A percentile compares a stretch with the other conserved stretches of the same genome.
Evolutionary conservation across 2,888 invertebrate genomes (phyloP).

Genomic region (Thera obeliscata): DNA sequence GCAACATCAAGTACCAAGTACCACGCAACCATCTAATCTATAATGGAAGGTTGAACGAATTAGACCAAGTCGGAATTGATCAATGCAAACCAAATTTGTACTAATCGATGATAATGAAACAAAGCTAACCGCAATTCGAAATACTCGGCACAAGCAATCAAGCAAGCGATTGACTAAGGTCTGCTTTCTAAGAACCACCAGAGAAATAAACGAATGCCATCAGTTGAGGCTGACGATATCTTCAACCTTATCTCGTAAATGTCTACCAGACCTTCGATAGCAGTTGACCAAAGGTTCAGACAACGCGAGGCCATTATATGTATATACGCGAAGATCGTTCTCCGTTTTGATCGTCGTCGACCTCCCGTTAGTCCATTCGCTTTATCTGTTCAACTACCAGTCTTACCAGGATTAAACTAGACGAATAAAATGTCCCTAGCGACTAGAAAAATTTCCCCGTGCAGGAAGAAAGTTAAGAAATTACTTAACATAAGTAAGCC

Average conservation of each 20-base stretch:
- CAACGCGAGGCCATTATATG: not conserved
- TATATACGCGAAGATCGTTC: too few relatives aligned
- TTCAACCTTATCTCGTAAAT: not conserved
- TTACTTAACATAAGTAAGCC: too few relatives aligned
- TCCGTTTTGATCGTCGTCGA: too few relatives aligned
- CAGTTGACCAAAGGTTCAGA: not conserved
- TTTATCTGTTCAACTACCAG: too few relatives aligned
- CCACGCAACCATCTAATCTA: constrained; percentile 4
- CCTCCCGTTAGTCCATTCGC: too few relatives aligned
- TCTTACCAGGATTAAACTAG: too few relatives aligned
- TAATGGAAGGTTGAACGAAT: constrained; percentile 29
- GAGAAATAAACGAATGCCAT: not conserved
- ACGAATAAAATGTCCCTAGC: too few relatives aligned
- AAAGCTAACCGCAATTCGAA: constrained; percentile 37
- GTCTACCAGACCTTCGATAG: not conserved
- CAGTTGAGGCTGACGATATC: not conserved
- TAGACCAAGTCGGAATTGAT: constrained; percentile 34
- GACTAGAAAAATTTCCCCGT: too few relatives aligned
- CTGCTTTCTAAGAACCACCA: constrained; percentile 3
- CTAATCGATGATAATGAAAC: constrained; percentile 40
- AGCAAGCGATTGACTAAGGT: constrained; percentile 2
- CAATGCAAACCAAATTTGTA: constrained; percentile 33
- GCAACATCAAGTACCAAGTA: not conserved
- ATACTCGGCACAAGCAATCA: constrained; percentile 24
- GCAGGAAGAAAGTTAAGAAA: too few relatives aligned